Evolutionary conservation across 1,140 invertebrate species (phyloP).

Genomic region (Psix sp.): DNA sequence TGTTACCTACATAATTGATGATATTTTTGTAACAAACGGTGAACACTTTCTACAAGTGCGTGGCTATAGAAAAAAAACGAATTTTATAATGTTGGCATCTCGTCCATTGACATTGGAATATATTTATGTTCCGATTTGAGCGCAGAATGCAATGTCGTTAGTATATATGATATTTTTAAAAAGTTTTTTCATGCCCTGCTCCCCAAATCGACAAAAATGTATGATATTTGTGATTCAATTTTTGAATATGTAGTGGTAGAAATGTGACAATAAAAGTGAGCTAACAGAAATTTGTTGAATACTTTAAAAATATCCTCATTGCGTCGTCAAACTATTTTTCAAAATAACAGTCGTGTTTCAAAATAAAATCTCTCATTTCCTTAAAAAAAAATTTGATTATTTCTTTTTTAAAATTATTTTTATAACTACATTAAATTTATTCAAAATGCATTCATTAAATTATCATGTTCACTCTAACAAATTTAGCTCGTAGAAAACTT

Average conservation of each 20-base stretch:
- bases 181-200: slow-evolving; percentile 16
- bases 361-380: no score
- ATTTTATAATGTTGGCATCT: slow-evolving; percentile 21
- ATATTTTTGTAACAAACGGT: slow-evolving; percentile 6
- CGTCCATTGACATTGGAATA: slow-evolving; percentile 8
- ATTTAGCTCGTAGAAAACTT: no score
- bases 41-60: slow-evolving; percentile 8
- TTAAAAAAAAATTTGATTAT: no score
- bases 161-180: slow-evolving; percentile 6
- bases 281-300: neutral
- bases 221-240: slow-evolving; percentile 10
- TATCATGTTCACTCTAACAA: no score
- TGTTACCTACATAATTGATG: slow-evolving; percentile 1
- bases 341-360: no score
- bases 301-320: neutral
- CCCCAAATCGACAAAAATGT: neutral
- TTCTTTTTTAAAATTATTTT: no score
- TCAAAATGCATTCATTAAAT: no score
- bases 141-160: neutral
- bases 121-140: slow-evolving; percentile 9
- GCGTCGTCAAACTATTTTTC: no score
- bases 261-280: slow-evolving; percentile 17
- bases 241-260: slow-evolving; percentile 16
- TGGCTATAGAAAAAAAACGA: slow-evolving; percentile 8
- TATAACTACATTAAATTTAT: no score